Evolutionary conservation across 2,888 invertebrate species (phyloP), one percentile per base, ranked within the genome.

Genomic region (Cosmopolites sordidus): DNA sequence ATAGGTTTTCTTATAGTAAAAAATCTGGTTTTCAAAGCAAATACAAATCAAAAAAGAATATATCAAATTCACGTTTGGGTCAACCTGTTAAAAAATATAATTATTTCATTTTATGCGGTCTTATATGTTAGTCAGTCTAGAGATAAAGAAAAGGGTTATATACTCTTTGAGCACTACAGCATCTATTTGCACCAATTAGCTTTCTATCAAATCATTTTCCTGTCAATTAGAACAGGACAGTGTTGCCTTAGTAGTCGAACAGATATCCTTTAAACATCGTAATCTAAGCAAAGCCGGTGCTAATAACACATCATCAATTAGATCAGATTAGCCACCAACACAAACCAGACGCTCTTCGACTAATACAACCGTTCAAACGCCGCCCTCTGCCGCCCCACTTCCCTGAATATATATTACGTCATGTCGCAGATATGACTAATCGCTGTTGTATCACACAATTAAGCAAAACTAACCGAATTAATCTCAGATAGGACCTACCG

Each of bases 381-480:
- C 22, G 3, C 22, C 8, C 22, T 3, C 22, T 3, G 3, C 22
- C 22, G 4, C 3, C 22, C 8, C 22, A 22, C 33, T 9, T 27
- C 27, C 6, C 33, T 11, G 33, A 33, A 9, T 33, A 33, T 33
- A 33, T 33, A 33, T 33, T 33, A 33, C 33, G n/a, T 29, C 45
- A 6, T 45, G 45, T 33, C 17, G 9, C 43, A 18, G 49, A 50
- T 44, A 44, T 45, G 37, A 44, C 51, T 51, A 51, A 51, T 51
- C 45, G 45, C 38, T 27, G 39, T 44, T 43, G 30, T 43, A 44
- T 12, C 39, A 40, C 40, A 44, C 51, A 40, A 41, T 51, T 51
- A 51, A 44, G 27, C 44, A 30, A 33, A 38, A 40, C 29, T 40
- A 51, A 51, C 51, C 51, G 30, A 44, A 51, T 51, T 44, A 45